A percentile compares a stretch with the other conserved stretches of the same genome.
phyloP scores from a whole-genome alignment of 64 coral and sea anemone species.

The Hydrozoanthus tunicans region DNA sequence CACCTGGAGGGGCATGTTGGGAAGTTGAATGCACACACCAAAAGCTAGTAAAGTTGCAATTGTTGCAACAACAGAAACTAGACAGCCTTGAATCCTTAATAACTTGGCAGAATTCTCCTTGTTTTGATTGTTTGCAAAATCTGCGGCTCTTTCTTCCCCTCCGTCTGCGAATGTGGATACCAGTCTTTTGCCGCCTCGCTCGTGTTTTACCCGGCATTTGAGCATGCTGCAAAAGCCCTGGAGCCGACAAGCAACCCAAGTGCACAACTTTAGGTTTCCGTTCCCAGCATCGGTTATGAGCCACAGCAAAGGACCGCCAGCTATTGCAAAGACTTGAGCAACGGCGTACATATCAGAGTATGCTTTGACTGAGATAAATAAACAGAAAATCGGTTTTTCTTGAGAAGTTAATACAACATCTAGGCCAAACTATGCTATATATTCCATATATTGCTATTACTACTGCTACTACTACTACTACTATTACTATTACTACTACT shows the following conservation, averaged over 20 bases:
- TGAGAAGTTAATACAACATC: too few species aligned
- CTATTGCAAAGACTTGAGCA: not conserved
- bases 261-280: not conserved
- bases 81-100: not conserved
- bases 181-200: not conserved
- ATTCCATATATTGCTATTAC: too few species aligned
- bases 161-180: not conserved
- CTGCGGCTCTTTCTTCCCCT: not conserved
- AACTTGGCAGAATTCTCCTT: not conserved
- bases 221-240: not conserved
- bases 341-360: constrained; percentile 25
- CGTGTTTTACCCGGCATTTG: not conserved
- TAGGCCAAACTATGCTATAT: too few species aligned
- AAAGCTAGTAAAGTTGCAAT: not conserved
- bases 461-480: not conserved
- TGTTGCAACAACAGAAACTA: constrained; percentile 13
- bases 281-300: constrained; percentile 3
- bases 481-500: not conserved
- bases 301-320: not conserved
- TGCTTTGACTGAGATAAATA: not conserved
- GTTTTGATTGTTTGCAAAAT: not conserved
- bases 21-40: not conserved
- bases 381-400: not conserved
- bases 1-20: not conserved
- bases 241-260: not conserved